A percentile compares a stretch with the other conserved stretches of the same genome.
These are phyloP conservation scores for Zophobas atratus DNA, from an alignment of 1,140 invertebrate species.

Conservation along the genomic window DNA sequence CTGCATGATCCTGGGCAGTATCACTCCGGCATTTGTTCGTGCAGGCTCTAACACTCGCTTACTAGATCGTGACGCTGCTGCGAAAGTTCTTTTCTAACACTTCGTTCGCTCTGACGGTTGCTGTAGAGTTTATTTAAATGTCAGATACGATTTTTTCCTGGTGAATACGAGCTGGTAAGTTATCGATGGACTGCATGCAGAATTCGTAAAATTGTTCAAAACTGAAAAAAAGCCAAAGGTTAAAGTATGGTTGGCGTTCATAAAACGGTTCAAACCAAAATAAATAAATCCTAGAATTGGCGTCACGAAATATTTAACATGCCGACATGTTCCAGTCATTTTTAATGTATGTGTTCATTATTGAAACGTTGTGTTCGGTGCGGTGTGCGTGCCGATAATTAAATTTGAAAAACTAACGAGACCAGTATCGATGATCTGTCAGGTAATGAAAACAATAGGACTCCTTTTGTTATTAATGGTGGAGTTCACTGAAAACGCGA, in stretches of 20 bases:
- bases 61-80: slow-evolving; percentile 3
- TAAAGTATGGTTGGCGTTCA: background rate
- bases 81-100: slow-evolving; percentile 5
- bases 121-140: slow-evolving; percentile 16
- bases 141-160: slow-evolving; percentile 1
- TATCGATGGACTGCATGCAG: slow-evolving; percentile 18
- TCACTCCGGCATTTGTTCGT: slow-evolving; percentile 46
- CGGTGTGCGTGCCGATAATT: slow-evolving; percentile 30
- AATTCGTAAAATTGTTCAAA: slow-evolving; percentile 3
- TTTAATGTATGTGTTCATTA: slow-evolving; percentile 19
- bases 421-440: slow-evolving; percentile 25
- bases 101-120: slow-evolving; percentile 2
- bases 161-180: slow-evolving; percentile 31
- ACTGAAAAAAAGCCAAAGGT: too few relatives aligned
- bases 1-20: slow-evolving; percentile 53
- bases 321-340: background rate
- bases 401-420: slow-evolving; percentile 33
- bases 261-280: slow-evolving; percentile 5
- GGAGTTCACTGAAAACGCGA: slow-evolving; percentile 4
- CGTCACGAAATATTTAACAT: background rate
- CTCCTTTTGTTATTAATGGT: slow-evolving; percentile 23
- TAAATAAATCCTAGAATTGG: background rate
- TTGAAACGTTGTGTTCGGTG: background rate
- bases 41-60: slow-evolving; percentile 40
- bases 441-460: slow-evolving; percentile 27